Percentiles rank a stretch among this genome's conserved stretches.
Evolutionary conservation across 2,797 vertebrate genomes (phyloP).

Genomic region (Oreortyx pictus): DNA sequence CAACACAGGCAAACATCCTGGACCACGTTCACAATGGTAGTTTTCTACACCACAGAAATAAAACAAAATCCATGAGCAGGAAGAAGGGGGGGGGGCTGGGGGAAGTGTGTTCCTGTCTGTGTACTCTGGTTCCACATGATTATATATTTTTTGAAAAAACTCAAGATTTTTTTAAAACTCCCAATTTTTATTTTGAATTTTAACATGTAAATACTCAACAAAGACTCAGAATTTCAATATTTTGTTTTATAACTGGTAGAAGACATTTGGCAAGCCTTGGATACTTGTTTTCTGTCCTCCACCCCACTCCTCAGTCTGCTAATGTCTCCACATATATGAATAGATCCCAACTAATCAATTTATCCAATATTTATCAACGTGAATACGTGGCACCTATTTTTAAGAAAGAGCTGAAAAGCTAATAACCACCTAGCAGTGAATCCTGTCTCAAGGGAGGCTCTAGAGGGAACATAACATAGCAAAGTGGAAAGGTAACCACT

Average conservation of each 20-base stretch:
- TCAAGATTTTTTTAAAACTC: background rate
- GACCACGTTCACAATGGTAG: background rate
- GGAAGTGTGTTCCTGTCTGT: background rate
- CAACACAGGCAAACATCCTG: background rate
- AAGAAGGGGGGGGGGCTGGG: too few species aligned
- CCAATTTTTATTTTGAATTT: background rate
- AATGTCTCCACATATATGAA: accelerated
- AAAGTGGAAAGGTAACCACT: background rate
- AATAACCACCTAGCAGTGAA: background rate
- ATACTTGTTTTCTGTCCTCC: background rate
- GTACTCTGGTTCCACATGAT: too few species aligned
- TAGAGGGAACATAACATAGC: accelerated
- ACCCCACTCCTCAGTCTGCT: background rate
- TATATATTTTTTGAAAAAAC: background rate
- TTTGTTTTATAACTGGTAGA: background rate
- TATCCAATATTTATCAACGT: background rate
- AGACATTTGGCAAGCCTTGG: background rate
- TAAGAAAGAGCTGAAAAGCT: background rate
- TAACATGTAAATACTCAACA: background rate
- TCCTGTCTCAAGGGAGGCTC: background rate
- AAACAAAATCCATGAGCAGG: background rate
- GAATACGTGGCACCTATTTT: background rate
- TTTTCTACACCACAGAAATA: background rate
- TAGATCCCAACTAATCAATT: background rate
- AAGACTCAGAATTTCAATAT: background rate